These are phyloP conservation scores for Cryptocheilus praepositus DNA, from an alignment of 2,888 invertebrate species.

Conservation along the genomic window DNA sequence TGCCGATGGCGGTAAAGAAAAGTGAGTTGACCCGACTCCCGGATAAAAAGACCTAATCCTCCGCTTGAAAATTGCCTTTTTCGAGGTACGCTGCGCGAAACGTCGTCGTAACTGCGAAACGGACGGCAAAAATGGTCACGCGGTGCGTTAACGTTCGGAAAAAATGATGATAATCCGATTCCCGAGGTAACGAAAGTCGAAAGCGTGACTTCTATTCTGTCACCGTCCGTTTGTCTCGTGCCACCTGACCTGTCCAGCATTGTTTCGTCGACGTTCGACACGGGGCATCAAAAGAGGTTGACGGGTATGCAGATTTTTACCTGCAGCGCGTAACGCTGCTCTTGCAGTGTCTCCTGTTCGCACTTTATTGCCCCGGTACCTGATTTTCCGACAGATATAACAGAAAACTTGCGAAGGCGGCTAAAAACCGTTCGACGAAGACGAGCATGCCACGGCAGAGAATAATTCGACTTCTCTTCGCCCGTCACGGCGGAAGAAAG, in stretches of 20 bases:
- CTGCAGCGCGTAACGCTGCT: slow-evolving; percentile 44
- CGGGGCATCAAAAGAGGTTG: slow-evolving; percentile 22
- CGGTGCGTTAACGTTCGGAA: slow-evolving; percentile 13
- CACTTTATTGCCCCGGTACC: slow-evolving; percentile 8
- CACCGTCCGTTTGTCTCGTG: slow-evolving; percentile 47
- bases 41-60: not conserved
- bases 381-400: too few species aligned
- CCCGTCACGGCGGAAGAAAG: too few species aligned
- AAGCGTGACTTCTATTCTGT: slow-evolving; percentile 55
- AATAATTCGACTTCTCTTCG: too few species aligned
- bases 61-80: not conserved
- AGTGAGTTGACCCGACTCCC: not conserved
- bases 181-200: slow-evolving; percentile 45
- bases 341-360: not conserved
- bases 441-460: not conserved
- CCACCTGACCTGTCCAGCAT: slow-evolving; percentile 29
- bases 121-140: not conserved
- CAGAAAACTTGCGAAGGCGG: too few species aligned
- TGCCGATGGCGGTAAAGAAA: too few species aligned
- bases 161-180: slow-evolving; percentile 39
- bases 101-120: not conserved
- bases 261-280: slow-evolving; percentile 35
- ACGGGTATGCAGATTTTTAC: slow-evolving; percentile 54
- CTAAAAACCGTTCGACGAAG: not conserved
- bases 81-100: not conserved